These are phyloP conservation scores for Myiothlypis coronata DNA, from an alignment of 2,797 vertebrate species.

Conservation along the genomic window DNA sequence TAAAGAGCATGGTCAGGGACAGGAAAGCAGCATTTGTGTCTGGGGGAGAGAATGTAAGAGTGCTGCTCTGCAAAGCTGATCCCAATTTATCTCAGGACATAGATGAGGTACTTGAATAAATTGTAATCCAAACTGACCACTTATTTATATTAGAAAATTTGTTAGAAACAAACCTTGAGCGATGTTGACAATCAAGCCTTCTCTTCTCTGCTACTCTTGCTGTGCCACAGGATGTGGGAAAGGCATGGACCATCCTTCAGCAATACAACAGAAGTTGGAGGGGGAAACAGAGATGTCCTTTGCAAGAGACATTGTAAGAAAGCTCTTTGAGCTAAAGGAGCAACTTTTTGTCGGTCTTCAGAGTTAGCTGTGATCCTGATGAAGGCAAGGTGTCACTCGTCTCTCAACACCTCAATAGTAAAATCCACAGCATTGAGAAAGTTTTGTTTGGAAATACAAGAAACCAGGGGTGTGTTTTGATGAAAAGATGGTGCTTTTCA, in stretches of 20 bases:
- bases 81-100: background rate
- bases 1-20: background rate
- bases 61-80: background rate
- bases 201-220: background rate
- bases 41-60: background rate
- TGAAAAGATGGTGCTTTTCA: background rate
- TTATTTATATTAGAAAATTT: background rate
- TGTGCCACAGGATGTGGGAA: background rate
- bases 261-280: background rate
- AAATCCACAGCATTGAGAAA: background rate
- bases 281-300: background rate
- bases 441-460: constrained; percentile 30
- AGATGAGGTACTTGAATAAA: background rate
- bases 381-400: background rate
- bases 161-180: constrained; percentile 39
- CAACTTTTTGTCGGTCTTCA: background rate
- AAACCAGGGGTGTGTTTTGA: background rate
- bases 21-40: background rate
- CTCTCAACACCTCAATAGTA: background rate
- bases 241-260: background rate
- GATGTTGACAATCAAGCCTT: background rate
- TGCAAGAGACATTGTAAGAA: background rate
- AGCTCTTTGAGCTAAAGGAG: background rate
- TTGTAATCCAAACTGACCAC: background rate
- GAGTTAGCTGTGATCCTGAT: background rate